Conservation (phyloP, 2,113 vertebrate species). For the Rynchops niger region DNA sequence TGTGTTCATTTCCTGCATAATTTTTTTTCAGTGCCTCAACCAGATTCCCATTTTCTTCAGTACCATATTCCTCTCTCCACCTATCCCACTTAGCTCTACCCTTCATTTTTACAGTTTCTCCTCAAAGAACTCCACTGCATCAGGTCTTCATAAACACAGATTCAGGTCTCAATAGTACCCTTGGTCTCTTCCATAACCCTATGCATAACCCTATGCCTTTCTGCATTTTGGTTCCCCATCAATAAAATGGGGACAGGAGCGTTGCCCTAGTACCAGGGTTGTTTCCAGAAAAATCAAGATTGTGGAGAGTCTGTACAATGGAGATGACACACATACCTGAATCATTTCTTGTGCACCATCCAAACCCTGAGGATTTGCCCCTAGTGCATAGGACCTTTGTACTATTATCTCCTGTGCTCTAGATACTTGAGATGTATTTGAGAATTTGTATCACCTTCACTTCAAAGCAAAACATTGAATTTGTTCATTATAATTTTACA, state of each 20-base stretch:
- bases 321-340: neutral
- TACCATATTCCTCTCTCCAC: neutral
- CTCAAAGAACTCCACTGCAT: neutral
- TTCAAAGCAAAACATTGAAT: neutral
- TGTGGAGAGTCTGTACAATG: neutral
- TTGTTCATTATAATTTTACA: neutral
- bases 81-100: neutral
- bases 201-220: neutral
- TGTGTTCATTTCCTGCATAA: accelerated
- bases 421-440: neutral
- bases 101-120: neutral
- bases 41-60: neutral
- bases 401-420: neutral
- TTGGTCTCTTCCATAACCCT: neutral
- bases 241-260: neutral
- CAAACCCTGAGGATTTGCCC: neutral
- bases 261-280: neutral
- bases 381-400: neutral
- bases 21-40: neutral
- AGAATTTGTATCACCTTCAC: neutral
- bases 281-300: neutral
- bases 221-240: neutral
- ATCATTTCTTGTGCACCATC: neutral
- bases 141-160: neutral
- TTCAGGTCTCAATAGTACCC: neutral